These are phyloP conservation scores for Notodonta dromedarius DNA, from an alignment of 2,888 invertebrate species.

Conservation along the genomic window DNA sequence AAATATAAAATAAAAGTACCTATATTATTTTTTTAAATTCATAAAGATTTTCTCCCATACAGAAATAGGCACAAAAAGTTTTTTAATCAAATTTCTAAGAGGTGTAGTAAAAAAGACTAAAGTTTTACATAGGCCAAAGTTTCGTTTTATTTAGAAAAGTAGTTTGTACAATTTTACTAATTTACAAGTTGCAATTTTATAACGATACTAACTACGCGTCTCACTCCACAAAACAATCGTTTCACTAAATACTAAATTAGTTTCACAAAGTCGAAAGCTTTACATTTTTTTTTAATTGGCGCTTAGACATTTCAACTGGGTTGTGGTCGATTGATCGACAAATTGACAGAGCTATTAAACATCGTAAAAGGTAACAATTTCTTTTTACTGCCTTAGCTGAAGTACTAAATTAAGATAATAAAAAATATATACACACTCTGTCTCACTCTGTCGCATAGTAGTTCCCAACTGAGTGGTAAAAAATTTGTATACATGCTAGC, in stretches of 20 bases:
- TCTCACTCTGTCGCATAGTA: no score
- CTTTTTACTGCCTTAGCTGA: no score
- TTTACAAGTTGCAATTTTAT: slow-evolving; percentile 51
- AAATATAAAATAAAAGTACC: no score
- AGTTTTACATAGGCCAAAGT: slow-evolving; percentile 78
- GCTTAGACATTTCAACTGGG: background rate
- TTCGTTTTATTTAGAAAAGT: slow-evolving; percentile 82
- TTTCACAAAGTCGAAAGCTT: slow-evolving; percentile 71
- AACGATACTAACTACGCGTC: slow-evolving; percentile 50
- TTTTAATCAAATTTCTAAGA: background rate
- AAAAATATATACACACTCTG: no score
- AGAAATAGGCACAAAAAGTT: background rate
- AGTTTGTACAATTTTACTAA: slow-evolving; percentile 80
- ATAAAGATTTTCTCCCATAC: background rate
- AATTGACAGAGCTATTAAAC: no score
- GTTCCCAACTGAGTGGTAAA: no score
- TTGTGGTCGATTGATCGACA: no score
- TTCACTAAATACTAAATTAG: slow-evolving; percentile 42
- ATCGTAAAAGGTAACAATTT: no score
- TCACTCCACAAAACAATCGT: slow-evolving; percentile 64
- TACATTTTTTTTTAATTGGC: slow-evolving; percentile 47
- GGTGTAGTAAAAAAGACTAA: slow-evolving; percentile 41
- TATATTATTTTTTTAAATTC: background rate
- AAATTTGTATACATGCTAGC: no score
- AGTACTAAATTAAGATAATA: no score